Evolutionary conservation across 2,888 invertebrate genomes (phyloP).

Genomic region (Lasioglossum lativentre): DNA sequence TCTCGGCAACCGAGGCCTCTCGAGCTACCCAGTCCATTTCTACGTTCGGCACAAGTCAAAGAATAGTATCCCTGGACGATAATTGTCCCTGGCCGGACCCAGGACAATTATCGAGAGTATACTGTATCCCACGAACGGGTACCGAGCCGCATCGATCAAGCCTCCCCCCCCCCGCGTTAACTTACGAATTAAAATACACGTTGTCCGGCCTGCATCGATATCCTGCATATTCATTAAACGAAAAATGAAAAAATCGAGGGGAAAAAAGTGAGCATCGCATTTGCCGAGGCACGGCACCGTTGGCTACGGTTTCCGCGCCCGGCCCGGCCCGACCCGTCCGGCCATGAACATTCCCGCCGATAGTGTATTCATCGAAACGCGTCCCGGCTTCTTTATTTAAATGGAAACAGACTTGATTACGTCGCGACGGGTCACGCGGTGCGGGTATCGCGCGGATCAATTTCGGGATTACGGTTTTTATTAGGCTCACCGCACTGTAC

Average conservation of each 20-base stretch:
- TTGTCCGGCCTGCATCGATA: background rate
- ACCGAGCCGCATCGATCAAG: background rate
- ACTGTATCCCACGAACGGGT: background rate
- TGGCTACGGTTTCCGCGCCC: background rate
- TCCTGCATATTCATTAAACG: background rate
- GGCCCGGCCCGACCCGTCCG: background rate
- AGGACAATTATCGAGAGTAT: too few species aligned
- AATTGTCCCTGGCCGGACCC: too few species aligned
- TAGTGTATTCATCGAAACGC: slow-evolving; percentile 3
- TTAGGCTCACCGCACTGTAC: background rate
- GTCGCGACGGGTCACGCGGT: background rate
- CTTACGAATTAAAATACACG: background rate
- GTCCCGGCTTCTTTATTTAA: background rate
- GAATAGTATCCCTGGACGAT: too few species aligned
- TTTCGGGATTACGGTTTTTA: background rate
- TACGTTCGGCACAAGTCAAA: too few species aligned
- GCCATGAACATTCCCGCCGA: background rate
- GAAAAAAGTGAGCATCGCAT: background rate
- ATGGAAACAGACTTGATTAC: slow-evolving; percentile 2
- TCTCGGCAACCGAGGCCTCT: too few species aligned
- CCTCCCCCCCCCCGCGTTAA: background rate
- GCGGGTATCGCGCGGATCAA: background rate
- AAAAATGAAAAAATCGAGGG: background rate
- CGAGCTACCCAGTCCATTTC: too few species aligned
- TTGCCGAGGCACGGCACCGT: background rate